Percentiles rank a stretch among this genome's conserved stretches.
Evolutionary conservation across 35 echinoderm and acorn worm species (phyloP).

Genomic region (Acanthaster planci): DNA sequence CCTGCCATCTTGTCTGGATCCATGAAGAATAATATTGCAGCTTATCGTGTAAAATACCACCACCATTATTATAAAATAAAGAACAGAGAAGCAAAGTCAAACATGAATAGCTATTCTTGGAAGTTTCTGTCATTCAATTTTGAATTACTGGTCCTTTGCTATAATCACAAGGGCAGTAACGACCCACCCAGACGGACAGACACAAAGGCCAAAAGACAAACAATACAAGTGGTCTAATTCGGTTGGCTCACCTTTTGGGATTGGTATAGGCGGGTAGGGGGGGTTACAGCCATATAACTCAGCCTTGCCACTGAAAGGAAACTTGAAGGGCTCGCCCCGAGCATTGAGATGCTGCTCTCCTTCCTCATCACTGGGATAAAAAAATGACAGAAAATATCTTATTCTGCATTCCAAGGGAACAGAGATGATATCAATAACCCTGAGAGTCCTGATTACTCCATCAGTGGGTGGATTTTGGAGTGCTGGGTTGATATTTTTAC

Average conservation of each 20-base stretch:
- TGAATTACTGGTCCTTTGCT: not conserved
- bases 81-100: no score
- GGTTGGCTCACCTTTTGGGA: not conserved
- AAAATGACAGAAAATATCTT: constrained; percentile 3
- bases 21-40: no score
- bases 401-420: no score
- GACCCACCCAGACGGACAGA: not conserved
- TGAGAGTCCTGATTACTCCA: no score
- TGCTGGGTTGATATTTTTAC: no score
- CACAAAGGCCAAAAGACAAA: not conserved
- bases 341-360: constrained; percentile 82
- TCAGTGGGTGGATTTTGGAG: no score
- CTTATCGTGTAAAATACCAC: no score
- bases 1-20: no score
- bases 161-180: not conserved
- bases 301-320: constrained; percentile 70
- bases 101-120: no score
- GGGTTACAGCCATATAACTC: constrained; percentile 83
- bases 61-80: no score
- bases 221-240: constrained; percentile 23
- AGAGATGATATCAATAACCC: no score
- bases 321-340: constrained; percentile 70
- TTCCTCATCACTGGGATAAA: constrained; percentile 80
- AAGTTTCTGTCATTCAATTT: no score
- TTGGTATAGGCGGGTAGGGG: constrained; percentile 72